Evolutionary conservation across 2,113 vertebrate genomes (phyloP).

Genomic region (Microtus pennsylvanicus): DNA sequence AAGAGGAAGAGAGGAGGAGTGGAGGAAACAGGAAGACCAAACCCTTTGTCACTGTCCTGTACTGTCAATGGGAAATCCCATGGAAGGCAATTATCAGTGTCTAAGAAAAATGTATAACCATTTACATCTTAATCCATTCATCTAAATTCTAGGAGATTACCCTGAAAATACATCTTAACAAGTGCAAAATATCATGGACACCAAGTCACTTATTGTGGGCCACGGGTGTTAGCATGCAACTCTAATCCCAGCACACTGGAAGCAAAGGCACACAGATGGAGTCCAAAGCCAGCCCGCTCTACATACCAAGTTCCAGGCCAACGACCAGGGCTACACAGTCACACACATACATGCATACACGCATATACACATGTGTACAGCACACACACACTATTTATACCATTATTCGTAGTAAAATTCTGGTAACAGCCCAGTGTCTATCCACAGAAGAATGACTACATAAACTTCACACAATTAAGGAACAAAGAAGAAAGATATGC

Average conservation of each 20-base stretch:
- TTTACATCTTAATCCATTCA: not conserved
- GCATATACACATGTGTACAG: not conserved
- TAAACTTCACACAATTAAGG: not conserved
- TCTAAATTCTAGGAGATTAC: not conserved
- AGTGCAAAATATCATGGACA: not conserved
- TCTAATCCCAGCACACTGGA: not conserved
- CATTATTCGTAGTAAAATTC: not conserved
- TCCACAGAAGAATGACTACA: not conserved
- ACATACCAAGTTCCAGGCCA: not conserved
- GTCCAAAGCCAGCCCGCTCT: not conserved
- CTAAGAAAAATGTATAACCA: not conserved
- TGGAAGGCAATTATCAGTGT: not conserved
- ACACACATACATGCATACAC: not conserved
- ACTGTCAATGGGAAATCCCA: not conserved
- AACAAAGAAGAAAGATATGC: not conserved
- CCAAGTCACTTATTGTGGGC: not conserved
- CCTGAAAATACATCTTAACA: not conserved
- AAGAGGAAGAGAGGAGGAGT: not conserved
- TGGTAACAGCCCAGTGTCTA: not conserved
- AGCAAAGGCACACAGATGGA: not conserved
- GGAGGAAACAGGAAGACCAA: not conserved
- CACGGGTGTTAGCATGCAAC: not conserved
- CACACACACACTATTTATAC: not conserved
- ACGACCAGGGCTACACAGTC: not conserved
- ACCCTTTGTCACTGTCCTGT: not conserved